phyloP scores from a whole-genome alignment of 2,797 vertebrate genomes.

The Etheostoma perlongum region DNA sequence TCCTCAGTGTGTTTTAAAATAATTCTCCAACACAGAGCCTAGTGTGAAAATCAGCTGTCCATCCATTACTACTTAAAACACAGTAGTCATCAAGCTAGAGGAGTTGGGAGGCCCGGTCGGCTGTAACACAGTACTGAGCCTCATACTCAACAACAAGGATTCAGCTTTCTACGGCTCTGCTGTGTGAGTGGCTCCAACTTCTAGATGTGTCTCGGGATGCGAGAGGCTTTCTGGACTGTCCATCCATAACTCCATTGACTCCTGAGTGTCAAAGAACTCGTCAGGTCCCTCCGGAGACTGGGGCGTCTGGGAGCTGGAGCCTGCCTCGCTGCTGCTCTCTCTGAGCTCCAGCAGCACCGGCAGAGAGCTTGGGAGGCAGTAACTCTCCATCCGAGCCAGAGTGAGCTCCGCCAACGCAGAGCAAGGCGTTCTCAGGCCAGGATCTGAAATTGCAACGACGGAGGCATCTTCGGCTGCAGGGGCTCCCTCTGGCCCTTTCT shows the following conservation, averaged over 20 bases:
- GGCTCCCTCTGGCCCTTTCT: constrained; percentile 13
- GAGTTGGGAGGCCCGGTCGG: not conserved
- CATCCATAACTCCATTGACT: constrained; percentile 80
- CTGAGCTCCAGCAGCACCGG: constrained; percentile 84
- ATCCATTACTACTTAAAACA: not conserved
- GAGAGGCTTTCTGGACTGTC: constrained; percentile 67
- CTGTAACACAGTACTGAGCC: constrained; percentile 17
- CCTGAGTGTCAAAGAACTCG: constrained; percentile 86
- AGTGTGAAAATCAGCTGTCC: constrained; percentile 32
- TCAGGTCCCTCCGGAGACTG: constrained; percentile 83
- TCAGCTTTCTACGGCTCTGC: constrained; percentile 65
- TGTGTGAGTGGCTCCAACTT: constrained; percentile 65
- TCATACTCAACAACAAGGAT: constrained; percentile 1
- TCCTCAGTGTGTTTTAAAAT: constrained; percentile 11
- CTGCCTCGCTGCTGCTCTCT: constrained; percentile 87
- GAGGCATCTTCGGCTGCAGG: constrained; percentile 1
- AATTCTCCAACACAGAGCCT: constrained; percentile 11
- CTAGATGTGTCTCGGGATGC: constrained; percentile 59
- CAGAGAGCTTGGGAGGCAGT: constrained; percentile 80
- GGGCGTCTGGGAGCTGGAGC: constrained; percentile 85
- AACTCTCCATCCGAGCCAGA: constrained; percentile 75
- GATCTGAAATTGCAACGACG: constrained; percentile 3
- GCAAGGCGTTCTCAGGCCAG: constrained; percentile 51
- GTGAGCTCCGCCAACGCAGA: constrained; percentile 69
- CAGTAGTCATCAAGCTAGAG: constrained; percentile 10